A percentile compares a stretch with the other conserved stretches of the same genome.
Conservation (phyloP, 2,113 vertebrate species). For the Pantherophis guttatus region DNA sequence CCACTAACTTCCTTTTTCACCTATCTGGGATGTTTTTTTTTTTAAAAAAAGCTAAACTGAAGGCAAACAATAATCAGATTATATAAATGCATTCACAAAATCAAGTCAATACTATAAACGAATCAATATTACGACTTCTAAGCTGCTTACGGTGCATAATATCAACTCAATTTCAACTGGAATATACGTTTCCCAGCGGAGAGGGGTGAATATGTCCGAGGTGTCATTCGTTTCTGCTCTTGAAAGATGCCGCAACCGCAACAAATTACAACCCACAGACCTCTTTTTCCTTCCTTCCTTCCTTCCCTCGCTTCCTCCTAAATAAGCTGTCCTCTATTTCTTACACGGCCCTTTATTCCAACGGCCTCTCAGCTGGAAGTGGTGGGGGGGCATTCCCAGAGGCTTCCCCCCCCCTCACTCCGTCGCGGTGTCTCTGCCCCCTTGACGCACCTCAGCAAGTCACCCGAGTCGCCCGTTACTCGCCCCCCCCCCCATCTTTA, state of each 20-base stretch:
- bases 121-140: not conserved
- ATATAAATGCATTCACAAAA: not conserved
- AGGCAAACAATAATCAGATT: not conserved
- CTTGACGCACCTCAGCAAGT: not conserved
- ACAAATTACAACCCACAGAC: not conserved
- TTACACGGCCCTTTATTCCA: not conserved
- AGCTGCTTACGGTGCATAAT: no score
- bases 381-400: not conserved
- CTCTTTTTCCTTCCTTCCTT: not conserved
- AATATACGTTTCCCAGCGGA: not conserved
- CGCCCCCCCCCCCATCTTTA: accelerated
- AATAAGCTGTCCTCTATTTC: not conserved
- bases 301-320: not conserved
- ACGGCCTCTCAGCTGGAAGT: not conserved
- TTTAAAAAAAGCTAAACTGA: not conserved
- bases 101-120: not conserved
- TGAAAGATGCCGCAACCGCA: not conserved
- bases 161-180: not conserved
- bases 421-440: no score
- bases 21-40: not conserved
- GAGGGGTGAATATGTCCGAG: not conserved
- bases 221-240: not conserved
- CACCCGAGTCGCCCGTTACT: not conserved
- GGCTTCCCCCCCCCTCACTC: not conserved
- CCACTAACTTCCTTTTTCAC: not conserved